These are phyloP conservation scores for Mus pahari DNA, from an alignment of 2,113 vertebrate genomes.

Conservation along the genomic window DNA sequence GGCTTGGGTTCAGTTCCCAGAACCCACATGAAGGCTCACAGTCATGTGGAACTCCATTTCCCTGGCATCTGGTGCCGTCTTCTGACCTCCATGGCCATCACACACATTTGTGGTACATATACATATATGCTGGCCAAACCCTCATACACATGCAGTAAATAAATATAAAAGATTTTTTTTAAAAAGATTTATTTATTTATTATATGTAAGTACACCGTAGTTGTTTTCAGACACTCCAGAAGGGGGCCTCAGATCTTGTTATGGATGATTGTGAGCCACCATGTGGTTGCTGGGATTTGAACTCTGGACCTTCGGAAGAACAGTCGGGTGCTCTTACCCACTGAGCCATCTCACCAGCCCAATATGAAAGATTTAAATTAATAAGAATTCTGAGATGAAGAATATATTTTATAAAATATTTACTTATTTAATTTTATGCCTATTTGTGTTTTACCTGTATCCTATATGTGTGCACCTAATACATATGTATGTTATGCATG, in stretches of 20 bases:
- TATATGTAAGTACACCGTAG: no score
- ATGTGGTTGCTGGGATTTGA: no score
- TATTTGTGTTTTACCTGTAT: not conserved
- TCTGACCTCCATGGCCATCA: not conserved
- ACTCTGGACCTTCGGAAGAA: no score
- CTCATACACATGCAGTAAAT: not conserved
- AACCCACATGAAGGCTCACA: not conserved
- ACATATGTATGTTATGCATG: no score
- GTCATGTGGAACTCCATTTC: not conserved
- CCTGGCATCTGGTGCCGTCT: no score
- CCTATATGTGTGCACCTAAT: not conserved
- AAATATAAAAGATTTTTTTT: not conserved
- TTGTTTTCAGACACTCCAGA: no score
- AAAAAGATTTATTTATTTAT: no score
- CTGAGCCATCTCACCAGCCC: no score
- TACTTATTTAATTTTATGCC: not conserved
- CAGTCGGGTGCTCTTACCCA: no score
- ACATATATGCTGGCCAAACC: not conserved
- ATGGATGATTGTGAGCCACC: no score
- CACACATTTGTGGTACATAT: no score
- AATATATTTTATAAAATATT: not conserved
- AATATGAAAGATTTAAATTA: not conserved
- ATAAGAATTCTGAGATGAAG: slow-evolving; percentile 29
- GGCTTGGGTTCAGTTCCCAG: not conserved
- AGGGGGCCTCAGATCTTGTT: no score